Evolutionary conservation across 2,888 invertebrate species (phyloP).

Genomic region (Chrysotoxum bicinctum): DNA sequence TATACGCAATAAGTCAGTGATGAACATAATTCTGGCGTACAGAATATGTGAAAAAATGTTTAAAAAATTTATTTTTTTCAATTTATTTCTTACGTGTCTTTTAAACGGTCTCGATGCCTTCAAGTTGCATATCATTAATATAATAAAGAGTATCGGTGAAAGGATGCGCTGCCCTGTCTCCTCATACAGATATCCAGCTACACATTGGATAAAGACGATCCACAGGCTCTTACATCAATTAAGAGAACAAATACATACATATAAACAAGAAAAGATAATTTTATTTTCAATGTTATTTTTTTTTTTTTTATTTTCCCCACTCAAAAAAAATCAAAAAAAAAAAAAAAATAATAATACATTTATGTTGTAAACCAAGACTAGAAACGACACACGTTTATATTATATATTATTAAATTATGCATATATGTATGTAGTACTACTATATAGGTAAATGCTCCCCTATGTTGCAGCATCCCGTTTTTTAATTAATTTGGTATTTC

Average conservation of each 20-base stretch:
- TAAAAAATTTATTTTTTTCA: no score
- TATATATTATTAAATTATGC: neutral
- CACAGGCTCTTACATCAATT: no score
- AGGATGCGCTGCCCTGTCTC: no score
- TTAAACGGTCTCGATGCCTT: no score
- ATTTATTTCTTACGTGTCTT: no score
- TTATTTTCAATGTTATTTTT: neutral
- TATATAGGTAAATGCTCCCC: neutral
- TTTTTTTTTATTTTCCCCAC: slow-evolving; percentile 5
- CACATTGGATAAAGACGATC: no score
- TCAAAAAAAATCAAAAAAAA: slow-evolving; percentile 15
- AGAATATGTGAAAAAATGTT: no score
- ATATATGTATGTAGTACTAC: neutral
- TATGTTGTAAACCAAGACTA: slow-evolving; percentile 55
- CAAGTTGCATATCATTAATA: no score
- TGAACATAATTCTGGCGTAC: no score
- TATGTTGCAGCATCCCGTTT: slow-evolving; percentile 2
- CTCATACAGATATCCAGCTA: no score
- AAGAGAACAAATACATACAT: neutral
- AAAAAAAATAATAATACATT: neutral
- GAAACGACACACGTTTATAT: slow-evolving; percentile 47
- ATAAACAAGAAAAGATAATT: neutral
- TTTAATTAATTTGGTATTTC: slow-evolving; percentile 22
- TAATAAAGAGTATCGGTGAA: no score
- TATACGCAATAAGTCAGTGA: no score